Evolutionary conservation across 1,140 invertebrate genomes (phyloP).

Genomic region (Hylyphantes graminicola): DNA sequence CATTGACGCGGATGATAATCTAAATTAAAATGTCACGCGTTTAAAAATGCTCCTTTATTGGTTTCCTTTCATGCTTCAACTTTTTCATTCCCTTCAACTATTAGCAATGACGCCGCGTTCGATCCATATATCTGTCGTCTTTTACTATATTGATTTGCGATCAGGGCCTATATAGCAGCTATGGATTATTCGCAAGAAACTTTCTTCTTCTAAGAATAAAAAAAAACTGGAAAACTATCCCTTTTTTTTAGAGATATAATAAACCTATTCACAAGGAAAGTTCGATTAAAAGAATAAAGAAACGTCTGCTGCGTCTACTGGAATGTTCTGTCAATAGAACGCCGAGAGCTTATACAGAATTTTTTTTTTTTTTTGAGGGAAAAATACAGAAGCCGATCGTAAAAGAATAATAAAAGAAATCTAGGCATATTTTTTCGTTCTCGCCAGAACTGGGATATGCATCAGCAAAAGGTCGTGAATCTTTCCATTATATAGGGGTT

Average conservation of each 20-base stretch:
- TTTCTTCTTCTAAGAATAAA: not conserved
- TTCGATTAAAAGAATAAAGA: not conserved
- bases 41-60: not conserved
- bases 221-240: no score
- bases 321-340: not conserved
- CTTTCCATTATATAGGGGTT: no score
- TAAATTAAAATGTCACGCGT: no score
- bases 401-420: no score
- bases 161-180: constrained; percentile 8
- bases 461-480: no score
- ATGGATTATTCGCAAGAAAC: not conserved
- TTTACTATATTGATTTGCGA: constrained; percentile 5
- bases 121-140: constrained; percentile 3
- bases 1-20: no score
- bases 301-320: not conserved
- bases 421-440: no score
- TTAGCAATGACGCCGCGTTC: not conserved
- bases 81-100: not conserved
- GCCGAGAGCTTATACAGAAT: not conserved
- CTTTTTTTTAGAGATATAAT: no score
- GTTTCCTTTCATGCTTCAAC: not conserved
- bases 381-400: no score
- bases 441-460: no score
- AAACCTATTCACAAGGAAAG: not conserved
- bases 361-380: not conserved